These are phyloP conservation scores for Euzetes globulus DNA, from an alignment of 2,888 invertebrate species.

Conservation along the genomic window DNA sequence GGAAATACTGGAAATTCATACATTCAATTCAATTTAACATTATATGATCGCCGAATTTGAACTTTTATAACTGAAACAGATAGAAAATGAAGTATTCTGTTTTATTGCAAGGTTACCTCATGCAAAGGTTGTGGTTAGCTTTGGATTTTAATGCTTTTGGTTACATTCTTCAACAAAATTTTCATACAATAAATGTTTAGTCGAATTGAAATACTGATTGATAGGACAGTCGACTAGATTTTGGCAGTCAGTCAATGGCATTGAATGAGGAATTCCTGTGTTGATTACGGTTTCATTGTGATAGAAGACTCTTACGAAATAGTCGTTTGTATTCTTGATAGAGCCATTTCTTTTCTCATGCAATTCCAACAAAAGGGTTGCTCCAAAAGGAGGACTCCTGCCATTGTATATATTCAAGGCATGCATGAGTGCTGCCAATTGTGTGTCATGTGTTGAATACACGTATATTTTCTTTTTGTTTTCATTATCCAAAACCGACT, in stretches of 20 bases:
- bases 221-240: not conserved
- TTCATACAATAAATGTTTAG: not conserved
- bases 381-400: conserved; percentile 21
- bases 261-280: not conserved
- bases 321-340: not conserved
- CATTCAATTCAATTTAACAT: no score
- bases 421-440: conserved; percentile 16
- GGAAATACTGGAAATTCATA: no score
- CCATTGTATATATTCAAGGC: conserved; percentile 27
- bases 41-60: no score
- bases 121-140: no score
- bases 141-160: no score
- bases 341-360: not conserved
- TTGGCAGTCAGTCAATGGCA: not conserved
- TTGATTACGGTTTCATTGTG: not conserved
- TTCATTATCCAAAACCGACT: not conserved
- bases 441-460: conserved; percentile 35
- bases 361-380: conserved; percentile 32
- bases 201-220: not conserved
- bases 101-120: no score
- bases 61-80: no score
- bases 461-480: conserved; percentile 17
- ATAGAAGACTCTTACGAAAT: not conserved
- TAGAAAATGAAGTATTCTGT: no score
- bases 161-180: not conserved